Conservation (phyloP, 2,888 invertebrate species). For the Erebia aethiops region DNA sequence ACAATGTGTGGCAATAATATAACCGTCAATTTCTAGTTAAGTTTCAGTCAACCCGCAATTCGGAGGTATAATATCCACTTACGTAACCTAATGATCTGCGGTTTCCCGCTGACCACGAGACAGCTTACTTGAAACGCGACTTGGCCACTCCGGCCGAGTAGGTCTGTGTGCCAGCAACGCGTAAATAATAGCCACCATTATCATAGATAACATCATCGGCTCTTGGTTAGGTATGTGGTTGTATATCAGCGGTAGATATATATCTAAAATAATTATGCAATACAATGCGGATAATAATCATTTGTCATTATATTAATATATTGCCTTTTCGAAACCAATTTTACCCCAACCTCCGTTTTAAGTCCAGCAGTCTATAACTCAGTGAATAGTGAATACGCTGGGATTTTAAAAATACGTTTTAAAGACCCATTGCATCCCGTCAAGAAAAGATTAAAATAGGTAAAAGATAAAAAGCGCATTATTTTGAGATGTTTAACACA, state of each 20-base stretch:
- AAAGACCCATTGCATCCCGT: too few relatives aligned
- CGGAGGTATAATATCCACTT: slow-evolving; percentile 14
- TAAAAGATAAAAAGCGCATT: too few relatives aligned
- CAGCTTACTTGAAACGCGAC: slow-evolving; percentile 17
- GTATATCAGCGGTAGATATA: background rate
- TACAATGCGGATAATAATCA: background rate
- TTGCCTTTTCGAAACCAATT: too few relatives aligned
- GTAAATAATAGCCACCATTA: slow-evolving; percentile 4
- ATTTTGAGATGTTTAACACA: too few relatives aligned
- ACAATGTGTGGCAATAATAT: background rate
- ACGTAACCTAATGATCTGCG: slow-evolving; percentile 22
- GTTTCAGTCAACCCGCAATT: slow-evolving; percentile 7
- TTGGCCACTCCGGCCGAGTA: background rate
- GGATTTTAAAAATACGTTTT: too few relatives aligned
- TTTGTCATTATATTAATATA: too few relatives aligned
- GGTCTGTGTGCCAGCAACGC: slow-evolving; percentile 2
- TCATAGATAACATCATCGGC: slow-evolving; percentile 6
- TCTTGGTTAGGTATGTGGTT: background rate
- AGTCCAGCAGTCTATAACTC: too few relatives aligned
- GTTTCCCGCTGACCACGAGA: slow-evolving; percentile 8
- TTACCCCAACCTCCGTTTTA: too few relatives aligned
- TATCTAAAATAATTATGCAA: background rate
- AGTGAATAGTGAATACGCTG: too few relatives aligned
- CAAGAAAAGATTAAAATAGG: too few relatives aligned
- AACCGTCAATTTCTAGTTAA: background rate